Evolutionary conservation across 2,797 vertebrate species (phyloP), one percentile per base, ranked within the genome.

Genomic region (Triplophysa bombifrons): DNA sequence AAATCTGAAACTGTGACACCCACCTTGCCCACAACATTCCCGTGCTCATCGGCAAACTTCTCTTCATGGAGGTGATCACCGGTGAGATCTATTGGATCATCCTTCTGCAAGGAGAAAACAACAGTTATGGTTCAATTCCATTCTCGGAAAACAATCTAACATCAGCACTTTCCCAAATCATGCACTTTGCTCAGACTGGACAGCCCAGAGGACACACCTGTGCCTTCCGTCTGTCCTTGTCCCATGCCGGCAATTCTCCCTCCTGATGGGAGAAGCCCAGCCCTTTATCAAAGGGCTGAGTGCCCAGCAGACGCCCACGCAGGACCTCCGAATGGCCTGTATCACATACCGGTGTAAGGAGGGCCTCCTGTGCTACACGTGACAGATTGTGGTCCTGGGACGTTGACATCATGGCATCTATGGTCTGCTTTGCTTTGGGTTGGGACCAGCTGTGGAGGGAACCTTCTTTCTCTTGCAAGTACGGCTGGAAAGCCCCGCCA

Each of bases 21-120:
- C 90, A 96, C 96, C 93, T 95, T 96, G 55, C 93, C 92, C 72
- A 95, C 87, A 2, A 93, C 90, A 85, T 93, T 95, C 88, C 94
- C 96, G 1, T 94, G 95, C 53, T 97, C 95, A 4, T 98, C 96
- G 0, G 94, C 94, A 87, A 96, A 96, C 84, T 95, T 95, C 55
- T 95, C 92, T 88, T 97, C 96, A 0, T 64, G 80, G 68, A 76
- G 66, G 46, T 44, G 76, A 55, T 83, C 84, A 51, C 78, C 22
- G 19, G 53, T 61, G 17, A 84, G 74, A 17, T 84, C 72, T 34
- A 86, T 30, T 19, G 80, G 65, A 56, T 84, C 84, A 6, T 87
- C 86, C 66, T 55, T 85, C 85, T 87, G 76, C 0, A 56, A 84
- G 69, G 25, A 79, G 66, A 2, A 13, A 81, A 75, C 2, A 77